phyloP scores from a whole-genome alignment of 2,797 vertebrate genomes.

The Falco berigora region DNA sequence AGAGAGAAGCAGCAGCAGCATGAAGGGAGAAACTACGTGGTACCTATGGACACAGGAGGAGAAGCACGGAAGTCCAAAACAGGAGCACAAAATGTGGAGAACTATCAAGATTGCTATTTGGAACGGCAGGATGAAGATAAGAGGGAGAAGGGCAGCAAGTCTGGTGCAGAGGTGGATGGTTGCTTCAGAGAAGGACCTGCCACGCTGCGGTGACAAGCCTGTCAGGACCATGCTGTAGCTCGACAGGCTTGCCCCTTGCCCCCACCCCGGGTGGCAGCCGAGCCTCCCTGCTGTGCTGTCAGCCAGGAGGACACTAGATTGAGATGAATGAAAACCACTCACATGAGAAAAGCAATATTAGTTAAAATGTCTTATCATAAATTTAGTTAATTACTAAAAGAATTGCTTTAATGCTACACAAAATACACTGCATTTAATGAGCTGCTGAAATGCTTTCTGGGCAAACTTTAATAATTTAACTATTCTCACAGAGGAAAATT shows the following conservation, averaged over 20 bases:
- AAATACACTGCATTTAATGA: conserved; percentile 44
- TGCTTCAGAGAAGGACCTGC: neutral
- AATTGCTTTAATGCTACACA: conserved; percentile 15
- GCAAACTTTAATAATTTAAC: conserved; percentile 1
- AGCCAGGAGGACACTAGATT: neutral
- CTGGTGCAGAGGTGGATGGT: neutral
- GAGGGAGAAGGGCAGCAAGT: neutral
- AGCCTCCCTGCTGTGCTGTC: neutral
- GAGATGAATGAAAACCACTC: neutral
- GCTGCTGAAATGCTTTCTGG: conserved; percentile 42
- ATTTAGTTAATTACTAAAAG: conserved; percentile 51
- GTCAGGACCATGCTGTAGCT: neutral
- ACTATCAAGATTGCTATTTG: neutral
- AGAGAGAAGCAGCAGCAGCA: neutral
- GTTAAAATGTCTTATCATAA: neutral
- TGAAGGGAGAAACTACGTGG: neutral
- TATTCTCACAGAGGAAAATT: neutral
- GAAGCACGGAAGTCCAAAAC: neutral
- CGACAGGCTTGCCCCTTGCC: neutral
- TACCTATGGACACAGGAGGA: neutral
- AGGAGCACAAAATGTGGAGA: neutral
- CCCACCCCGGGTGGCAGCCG: fast-evolving
- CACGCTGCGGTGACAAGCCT: neutral
- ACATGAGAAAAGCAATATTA: neutral
- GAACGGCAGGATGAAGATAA: neutral